Conservation (phyloP, 2,113 vertebrate genomes). For the Crotalus helleri region DNA sequence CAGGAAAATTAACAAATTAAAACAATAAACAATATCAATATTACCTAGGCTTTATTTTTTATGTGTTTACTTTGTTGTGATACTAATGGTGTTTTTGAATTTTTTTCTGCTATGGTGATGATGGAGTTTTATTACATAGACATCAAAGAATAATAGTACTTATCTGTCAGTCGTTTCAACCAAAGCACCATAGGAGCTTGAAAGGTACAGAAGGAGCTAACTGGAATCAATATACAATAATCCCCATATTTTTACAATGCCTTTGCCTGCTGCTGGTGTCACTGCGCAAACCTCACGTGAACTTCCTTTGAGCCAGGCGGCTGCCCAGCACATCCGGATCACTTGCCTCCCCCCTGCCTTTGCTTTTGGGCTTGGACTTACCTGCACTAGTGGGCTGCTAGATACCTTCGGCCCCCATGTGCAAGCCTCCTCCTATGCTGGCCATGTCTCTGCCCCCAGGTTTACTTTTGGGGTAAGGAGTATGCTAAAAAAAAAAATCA, state of each 20-base stretch:
- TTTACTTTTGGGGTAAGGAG: no score
- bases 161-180: background rate
- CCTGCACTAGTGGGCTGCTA: no score
- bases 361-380: no score
- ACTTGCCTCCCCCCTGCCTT: no score
- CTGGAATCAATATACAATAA: background rate
- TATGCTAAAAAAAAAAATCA: no score
- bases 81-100: background rate
- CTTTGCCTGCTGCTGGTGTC: no score
- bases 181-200: background rate
- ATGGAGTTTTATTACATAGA: background rate
- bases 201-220: background rate
- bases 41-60: background rate
- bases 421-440: no score
- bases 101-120: background rate
- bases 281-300: no score
- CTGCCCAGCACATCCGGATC: no score
- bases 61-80: background rate
- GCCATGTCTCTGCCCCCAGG: no score
- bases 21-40: background rate
- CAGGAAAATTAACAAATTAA: background rate
- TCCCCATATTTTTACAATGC: background rate
- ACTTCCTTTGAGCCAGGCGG: no score
- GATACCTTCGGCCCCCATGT: no score
- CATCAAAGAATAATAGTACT: background rate